These are phyloP conservation scores for Penelope pileata DNA, from an alignment of 2,113 vertebrate genomes.

Conservation along the genomic window DNA sequence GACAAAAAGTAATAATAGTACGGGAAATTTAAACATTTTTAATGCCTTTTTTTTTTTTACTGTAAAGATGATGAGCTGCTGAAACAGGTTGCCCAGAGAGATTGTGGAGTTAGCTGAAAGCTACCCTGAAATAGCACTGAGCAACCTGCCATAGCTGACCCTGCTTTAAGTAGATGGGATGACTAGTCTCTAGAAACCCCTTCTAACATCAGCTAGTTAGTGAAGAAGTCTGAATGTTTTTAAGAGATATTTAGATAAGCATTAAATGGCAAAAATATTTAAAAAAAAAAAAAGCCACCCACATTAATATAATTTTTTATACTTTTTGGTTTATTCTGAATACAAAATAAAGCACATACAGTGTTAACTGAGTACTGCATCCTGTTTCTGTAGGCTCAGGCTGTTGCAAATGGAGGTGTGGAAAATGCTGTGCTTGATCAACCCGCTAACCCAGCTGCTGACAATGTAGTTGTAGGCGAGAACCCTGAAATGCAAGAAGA, in stretches of 20 bases:
- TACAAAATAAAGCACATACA: not conserved
- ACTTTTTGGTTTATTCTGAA: not conserved
- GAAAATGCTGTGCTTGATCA: constrained; percentile 83
- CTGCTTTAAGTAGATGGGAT: not conserved
- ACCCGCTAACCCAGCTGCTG: constrained; percentile 83
- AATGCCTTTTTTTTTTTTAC: not conserved
- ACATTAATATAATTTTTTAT: too few relatives aligned
- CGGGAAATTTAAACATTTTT: not conserved
- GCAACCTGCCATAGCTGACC: not conserved
- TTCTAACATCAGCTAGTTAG: not conserved
- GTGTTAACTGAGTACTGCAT: not conserved
- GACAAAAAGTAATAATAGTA: not conserved
- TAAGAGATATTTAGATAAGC: not conserved
- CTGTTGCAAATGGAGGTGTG: constrained; percentile 79
- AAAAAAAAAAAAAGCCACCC: too few relatives aligned
- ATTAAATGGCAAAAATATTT: too few relatives aligned
- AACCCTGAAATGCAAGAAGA: constrained; percentile 87
- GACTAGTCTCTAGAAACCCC: not conserved
- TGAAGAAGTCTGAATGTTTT: not conserved
- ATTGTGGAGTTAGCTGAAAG: not conserved
- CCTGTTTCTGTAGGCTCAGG: constrained; percentile 77
- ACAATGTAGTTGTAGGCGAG: constrained; percentile 87
- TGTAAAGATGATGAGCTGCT: not conserved
- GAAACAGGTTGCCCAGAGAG: not conserved
- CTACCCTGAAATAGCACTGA: not conserved